These are phyloP conservation scores for Albula goreensis DNA, from an alignment of 2,113 vertebrate species.

Conservation along the genomic window DNA sequence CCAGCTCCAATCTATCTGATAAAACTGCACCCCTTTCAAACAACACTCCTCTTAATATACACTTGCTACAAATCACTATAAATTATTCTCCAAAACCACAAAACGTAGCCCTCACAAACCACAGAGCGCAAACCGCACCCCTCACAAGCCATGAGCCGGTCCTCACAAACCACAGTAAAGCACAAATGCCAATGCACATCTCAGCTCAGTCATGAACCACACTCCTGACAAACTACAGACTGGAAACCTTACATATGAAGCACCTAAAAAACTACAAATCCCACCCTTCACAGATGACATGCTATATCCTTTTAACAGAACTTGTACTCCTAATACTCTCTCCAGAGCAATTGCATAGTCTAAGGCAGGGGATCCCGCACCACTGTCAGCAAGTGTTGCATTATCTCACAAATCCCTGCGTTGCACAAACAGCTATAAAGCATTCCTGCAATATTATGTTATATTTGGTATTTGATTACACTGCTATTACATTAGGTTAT, in stretches of 20 bases:
- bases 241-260: no score
- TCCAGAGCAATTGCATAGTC: not conserved
- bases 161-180: not conserved
- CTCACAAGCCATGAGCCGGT: not conserved
- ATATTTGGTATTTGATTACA: not conserved
- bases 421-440: not conserved
- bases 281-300: not conserved
- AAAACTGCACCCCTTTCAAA: not conserved
- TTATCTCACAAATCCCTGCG: not conserved
- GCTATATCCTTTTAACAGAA: no score
- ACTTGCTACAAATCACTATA: no score
- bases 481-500: conserved; percentile 1
- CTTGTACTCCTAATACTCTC: no score
- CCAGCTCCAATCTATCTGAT: not conserved
- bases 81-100: no score
- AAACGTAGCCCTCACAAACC: not conserved
- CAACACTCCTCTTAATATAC: not conserved
- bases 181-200: not conserved
- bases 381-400: not conserved
- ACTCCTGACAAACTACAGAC: no score
- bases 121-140: not conserved
- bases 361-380: not conserved
- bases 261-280: not conserved
- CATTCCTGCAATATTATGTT: not conserved
- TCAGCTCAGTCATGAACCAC: no score